Evolutionary conservation across 2,113 vertebrate species (phyloP), one percentile per base, ranked within the genome.

Genomic region (Uria aalge): DNA sequence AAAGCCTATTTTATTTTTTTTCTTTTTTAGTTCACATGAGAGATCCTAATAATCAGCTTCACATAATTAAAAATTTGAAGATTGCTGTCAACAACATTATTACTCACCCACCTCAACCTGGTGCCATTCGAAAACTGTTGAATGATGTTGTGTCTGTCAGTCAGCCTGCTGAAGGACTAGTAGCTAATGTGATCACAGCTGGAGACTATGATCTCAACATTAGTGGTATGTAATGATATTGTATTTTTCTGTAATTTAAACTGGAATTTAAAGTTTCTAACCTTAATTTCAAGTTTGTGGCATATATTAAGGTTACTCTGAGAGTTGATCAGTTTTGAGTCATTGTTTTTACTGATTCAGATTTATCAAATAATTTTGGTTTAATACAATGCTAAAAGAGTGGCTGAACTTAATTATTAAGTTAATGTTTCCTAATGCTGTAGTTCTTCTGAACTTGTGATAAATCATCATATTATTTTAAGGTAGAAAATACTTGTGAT

Each of bases 171-270:
- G 99, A 99, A 97, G 99, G 99, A 69, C 97, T 98, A 50, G 98
- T 98, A 55, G 98, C 98, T 96, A 99, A 98, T 84, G 98, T 99
- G 92, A 98, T 99, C 97, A 99, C 99, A 9, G 99, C 99, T 13
- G 99, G 99, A 96, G 99, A 99, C 97, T 99, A 99, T 96, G 98
- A 99, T 98, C 99, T 99, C 96, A 99, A 99, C 96, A 99, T 99
- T 85, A 99, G 98, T 93, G 99, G 99, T 99, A 98, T 98, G 99
- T 98, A 96, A 77, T 71, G 83, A 69, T 71, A 32, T 0, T 71
- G 27, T 36, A 7, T 53, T 62, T 92, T 90, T 81, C 4, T 47
- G 4, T 90, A 22, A 48, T 16, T 53, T 69, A 56, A 82, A 60
- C 20, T 67, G 36, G 20, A 77, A 34, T 48, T 64, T 36, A 45